Base-by-base conservation (phyloP, 1,140 invertebrate genomes). In the Bombyx mandarina region DNA sequence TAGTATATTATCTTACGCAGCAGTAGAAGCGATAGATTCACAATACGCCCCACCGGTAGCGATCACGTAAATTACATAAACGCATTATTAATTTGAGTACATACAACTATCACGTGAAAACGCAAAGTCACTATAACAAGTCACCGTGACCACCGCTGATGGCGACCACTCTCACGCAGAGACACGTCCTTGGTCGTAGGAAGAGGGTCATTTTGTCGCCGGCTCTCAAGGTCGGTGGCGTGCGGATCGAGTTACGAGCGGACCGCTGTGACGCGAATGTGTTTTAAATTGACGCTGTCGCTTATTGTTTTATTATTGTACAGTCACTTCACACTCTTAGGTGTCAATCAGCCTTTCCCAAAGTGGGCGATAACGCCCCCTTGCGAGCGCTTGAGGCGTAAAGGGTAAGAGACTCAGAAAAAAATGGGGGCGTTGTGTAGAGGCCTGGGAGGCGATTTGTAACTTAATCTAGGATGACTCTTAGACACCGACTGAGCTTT, bases 181-280 rank as follows among this genome's bases (percentile, higher is more conserved):
- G 35, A 52, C 45, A 7, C 47, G 66, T 69, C 68, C 67, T 73
- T 73, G 65, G 63, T 46, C 42, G 55, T 65, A 62, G 67, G 67
- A 72, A 72, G 69, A 69, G 56, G 45, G 48, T 65, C 67, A 72
- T 72, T 72, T 35, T 67, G 60, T 61, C 48, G 48, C n/a, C 26
- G 12, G 53, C 60, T 22, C 6, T 43, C 35, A 54, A 54, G 52
- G 52, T 54, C 43, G 43, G n/a, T 8, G 18, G 43, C 7, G 10
- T 54, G 43, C n/a, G 52, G 52, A n/a, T 0, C 6, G 43, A 54
- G 51, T 52, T 52, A 54, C 10, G 43, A n/a, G 43, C 48, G 48
- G 8, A 22, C 26, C 3, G 48, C 48, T 50, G 5, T 12, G 8
- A 18, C 3, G 7, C 7, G n/a, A 7, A 22, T n/a, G 4, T 5